Evolutionary conservation across 2,797 vertebrate species (phyloP).

Genomic region (Acestrorhynchus altus): DNA sequence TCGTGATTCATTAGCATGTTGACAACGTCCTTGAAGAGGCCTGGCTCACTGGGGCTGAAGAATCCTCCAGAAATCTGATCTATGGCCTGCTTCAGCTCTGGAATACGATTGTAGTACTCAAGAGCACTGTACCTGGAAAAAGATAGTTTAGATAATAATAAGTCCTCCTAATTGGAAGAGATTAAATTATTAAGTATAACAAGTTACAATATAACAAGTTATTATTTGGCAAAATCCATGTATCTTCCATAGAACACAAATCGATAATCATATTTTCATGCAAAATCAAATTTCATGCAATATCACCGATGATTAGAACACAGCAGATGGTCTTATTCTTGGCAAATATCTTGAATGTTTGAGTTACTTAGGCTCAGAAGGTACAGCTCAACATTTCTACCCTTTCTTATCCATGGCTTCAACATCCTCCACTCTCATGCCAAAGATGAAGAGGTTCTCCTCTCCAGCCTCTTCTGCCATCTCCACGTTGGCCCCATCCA

Average conservation of each 20-base stretch:
- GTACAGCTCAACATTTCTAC: constrained; percentile 63
- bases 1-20: constrained; percentile 92
- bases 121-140: constrained; percentile 82
- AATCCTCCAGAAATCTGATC: constrained; percentile 88
- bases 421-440: constrained; percentile 90
- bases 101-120: constrained; percentile 86
- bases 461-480: constrained; percentile 92
- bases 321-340: background rate
- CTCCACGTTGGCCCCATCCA: constrained; percentile 93
- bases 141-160: background rate
- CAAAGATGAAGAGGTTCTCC: constrained; percentile 91
- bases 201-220: too few species aligned
- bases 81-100: constrained; percentile 85
- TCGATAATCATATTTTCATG: too few species aligned
- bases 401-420: constrained; percentile 85
- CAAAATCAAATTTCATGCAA: too few species aligned
- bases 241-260: too few species aligned
- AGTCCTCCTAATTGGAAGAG: background rate
- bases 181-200: too few species aligned
- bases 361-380: background rate
- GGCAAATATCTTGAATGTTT: background rate
- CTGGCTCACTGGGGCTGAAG: constrained; percentile 84
- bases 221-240: background rate
- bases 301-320: too few species aligned
- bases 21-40: constrained; percentile 89